Conservation (phyloP, 2,797 vertebrate species). For the Enteromius thamalakanensis region DNA sequence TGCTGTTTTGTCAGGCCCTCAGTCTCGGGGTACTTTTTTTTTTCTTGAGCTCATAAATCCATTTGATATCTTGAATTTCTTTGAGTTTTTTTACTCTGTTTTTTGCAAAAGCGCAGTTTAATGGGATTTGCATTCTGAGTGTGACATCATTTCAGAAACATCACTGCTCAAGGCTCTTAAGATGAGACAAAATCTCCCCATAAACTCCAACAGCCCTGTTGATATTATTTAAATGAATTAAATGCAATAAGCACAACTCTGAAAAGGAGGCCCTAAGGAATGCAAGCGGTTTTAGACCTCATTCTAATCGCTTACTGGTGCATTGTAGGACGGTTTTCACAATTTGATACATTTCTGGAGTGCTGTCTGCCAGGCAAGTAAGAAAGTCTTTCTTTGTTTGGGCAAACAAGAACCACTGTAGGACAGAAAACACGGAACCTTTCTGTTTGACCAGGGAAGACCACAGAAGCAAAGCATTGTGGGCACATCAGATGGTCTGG, state of each 20-base stretch:
- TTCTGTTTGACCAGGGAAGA: constrained; percentile 26
- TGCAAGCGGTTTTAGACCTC: constrained; percentile 49
- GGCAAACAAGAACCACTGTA: constrained; percentile 13
- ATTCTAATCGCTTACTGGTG: constrained; percentile 44
- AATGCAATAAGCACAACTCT: constrained; percentile 57
- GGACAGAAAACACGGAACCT: constrained; percentile 25
- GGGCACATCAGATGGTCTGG: background rate
- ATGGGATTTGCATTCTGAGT: constrained; percentile 44
- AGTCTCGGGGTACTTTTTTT: constrained; percentile 24
- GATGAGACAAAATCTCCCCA: constrained; percentile 47
- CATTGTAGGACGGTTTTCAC: constrained; percentile 26
- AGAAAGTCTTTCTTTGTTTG: constrained; percentile 8
- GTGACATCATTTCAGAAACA: constrained; percentile 45
- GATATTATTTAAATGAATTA: constrained; percentile 55
- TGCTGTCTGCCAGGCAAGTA: constrained; percentile 18
- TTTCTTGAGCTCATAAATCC: constrained; percentile 44
- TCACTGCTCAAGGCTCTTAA: constrained; percentile 50
- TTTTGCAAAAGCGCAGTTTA: constrained; percentile 31
- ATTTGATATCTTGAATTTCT: constrained; percentile 35
- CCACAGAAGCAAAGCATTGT: constrained; percentile 7
- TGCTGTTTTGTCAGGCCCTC: constrained; percentile 54
- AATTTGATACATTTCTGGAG: constrained; percentile 38
- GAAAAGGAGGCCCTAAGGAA: constrained; percentile 50
- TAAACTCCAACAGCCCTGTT: constrained; percentile 55
- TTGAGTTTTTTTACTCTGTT: background rate